These are phyloP conservation scores for Hypomecis atomaria DNA, from an alignment of 2,888 invertebrate genomes.

Conservation along the genomic window DNA sequence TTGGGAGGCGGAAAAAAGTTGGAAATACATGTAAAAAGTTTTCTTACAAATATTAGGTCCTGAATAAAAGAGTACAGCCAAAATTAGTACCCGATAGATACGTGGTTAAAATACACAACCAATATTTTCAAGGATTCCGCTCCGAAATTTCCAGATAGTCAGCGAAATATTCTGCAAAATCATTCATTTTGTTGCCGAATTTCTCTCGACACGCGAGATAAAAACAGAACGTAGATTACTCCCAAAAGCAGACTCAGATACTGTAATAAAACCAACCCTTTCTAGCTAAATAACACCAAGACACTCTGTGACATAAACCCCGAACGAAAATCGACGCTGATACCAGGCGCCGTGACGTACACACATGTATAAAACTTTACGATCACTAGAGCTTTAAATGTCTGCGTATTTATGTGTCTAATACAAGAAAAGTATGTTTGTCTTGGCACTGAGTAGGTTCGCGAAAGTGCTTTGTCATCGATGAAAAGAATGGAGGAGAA, in stretches of 20 bases:
- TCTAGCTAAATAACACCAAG: constrained; percentile 20
- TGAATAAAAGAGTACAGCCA: no score
- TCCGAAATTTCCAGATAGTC: no score
- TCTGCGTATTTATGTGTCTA: constrained; percentile 28
- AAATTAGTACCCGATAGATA: no score
- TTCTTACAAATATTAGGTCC: no score
- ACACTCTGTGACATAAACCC: constrained; percentile 24
- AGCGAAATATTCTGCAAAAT: no score
- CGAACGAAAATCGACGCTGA: constrained; percentile 22
- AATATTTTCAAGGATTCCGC: no score
- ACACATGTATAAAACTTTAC: constrained; percentile 33
- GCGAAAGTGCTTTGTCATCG: constrained; percentile 4
- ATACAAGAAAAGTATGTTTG: constrained; percentile 25
- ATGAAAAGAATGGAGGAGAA: constrained; percentile 11
- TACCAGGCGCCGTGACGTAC: constrained; percentile 24
- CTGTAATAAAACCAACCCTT: constrained; percentile 21
- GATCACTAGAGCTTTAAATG: constrained; percentile 31
- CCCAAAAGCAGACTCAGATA: constrained; percentile 10
- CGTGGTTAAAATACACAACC: no score
- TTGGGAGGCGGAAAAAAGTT: no score
- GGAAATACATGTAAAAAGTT: no score
- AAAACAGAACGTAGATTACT: constrained; percentile 5
- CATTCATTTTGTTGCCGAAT: background rate
- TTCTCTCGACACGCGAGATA: background rate
- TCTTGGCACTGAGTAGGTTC: constrained; percentile 25